phyloP scores from a whole-genome alignment of 1,140 invertebrate genomes.

The Zaprionus vittiger region DNA sequence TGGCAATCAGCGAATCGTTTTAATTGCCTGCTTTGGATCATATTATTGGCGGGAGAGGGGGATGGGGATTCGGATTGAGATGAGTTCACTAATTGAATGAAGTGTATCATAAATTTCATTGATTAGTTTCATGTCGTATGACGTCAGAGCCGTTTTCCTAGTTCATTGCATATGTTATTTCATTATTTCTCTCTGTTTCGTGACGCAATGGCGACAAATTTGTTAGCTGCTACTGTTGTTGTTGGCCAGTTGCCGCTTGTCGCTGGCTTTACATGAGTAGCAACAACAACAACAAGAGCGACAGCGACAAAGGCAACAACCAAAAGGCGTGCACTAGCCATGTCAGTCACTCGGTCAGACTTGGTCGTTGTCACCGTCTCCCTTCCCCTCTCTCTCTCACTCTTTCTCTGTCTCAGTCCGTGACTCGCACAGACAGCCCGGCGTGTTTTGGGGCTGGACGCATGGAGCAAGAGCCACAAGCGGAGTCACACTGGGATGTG shows the following conservation, averaged over 20 bases:
- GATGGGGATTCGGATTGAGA: background rate
- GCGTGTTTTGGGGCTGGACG: constrained; percentile 22
- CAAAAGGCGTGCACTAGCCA: constrained; percentile 18
- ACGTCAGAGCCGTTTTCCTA: constrained; percentile 9
- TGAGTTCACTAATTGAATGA: constrained; percentile 11
- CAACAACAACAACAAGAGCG: constrained; percentile 6
- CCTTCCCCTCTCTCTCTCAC: background rate
- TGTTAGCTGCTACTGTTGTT: background rate
- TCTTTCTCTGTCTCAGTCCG: background rate
- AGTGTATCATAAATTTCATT: constrained; percentile 4
- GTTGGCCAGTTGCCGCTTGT: constrained; percentile 7
- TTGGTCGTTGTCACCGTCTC: background rate
- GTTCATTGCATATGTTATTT: background rate
- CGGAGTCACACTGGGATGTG: constrained; percentile 22
- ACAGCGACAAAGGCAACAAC: constrained; percentile 11
- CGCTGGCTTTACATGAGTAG: background rate
- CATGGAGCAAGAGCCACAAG: background rate
- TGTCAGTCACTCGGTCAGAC: constrained; percentile 38
- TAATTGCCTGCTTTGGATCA: constrained; percentile 5
- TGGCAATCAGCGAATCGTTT: background rate
- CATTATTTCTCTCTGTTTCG: constrained; percentile 6
- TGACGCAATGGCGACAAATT: constrained; percentile 6
- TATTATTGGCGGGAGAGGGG: background rate
- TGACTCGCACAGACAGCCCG: constrained; percentile 49
- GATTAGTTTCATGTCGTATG: background rate